Evolutionary conservation across 2,797 vertebrate genomes (phyloP), one percentile per base, ranked within the genome.

Genomic region (Enteromius viviparus): DNA sequence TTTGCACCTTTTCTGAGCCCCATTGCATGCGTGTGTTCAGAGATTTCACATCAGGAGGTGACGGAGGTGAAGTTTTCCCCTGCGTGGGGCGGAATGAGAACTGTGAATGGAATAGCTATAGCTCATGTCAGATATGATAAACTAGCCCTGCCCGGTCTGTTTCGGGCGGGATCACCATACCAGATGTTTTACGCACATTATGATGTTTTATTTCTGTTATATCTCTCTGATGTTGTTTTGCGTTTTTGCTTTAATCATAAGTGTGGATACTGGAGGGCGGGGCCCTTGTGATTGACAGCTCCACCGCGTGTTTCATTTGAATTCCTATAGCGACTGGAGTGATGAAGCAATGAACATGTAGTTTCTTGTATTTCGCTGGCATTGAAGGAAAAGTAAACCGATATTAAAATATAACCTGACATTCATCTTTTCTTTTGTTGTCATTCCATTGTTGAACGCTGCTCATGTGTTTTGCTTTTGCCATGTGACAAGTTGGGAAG

Each of bases 321-420:
- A 19, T 76, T 84, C 51, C 86, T 49, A 81, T 77, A 70, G 68
- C 29, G 62, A 74, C 75, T 60, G 40, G 69, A 80, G 80, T 77
- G 85, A 86, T 55, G 40, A 81, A 75, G 58, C 32, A 84, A 70
- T 75, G 62, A 62, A 74, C 68, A 14, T 87, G 83, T 72, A 47
- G 64, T 86, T 87, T 68, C 21, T 84, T 82, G 87, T 79, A 68
- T 88, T 79, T 66, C 78, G 72, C 81, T 72, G 53, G 55, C 78
- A 77, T 74, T 89, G 68, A 32, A 81, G 55, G 17, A 76, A 80
- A 40, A 87, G 66, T 84, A 37, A 40, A 87, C 64, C 80, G 32
- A 85, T 85, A 91, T 89, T 90, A 87, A 90, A 90, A 86, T 84
- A 64, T 71, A 87, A 78, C 83, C 81, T 76, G 70, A 78, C 37